A percentile compares a stretch with the other conserved stretches of the same genome.
phyloP scores from a whole-genome alignment of 2,888 invertebrate species.

The Bursaphelenchus okinawaensis region DNA sequence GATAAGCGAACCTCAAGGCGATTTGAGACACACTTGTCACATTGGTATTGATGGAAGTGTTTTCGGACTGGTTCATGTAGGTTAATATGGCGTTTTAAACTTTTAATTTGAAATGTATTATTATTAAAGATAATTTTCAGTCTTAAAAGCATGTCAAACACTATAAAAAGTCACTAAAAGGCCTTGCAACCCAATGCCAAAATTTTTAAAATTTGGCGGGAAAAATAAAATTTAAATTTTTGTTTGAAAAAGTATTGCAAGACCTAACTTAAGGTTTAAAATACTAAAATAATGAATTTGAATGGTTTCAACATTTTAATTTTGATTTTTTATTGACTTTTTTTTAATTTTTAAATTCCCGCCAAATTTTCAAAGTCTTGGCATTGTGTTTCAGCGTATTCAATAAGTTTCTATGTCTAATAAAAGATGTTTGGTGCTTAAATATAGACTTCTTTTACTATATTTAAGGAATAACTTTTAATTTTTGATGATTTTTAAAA shows the following conservation, averaged over 20 bases:
- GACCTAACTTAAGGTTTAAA: neutral
- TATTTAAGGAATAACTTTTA: neutral
- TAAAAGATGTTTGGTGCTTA: neutral
- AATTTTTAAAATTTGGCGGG: neutral
- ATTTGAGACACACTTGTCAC: conserved; percentile 89
- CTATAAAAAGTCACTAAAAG: no score
- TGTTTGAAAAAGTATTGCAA: neutral
- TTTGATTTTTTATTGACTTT: neutral
- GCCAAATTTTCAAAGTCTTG: no score
- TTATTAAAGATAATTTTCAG: no score
- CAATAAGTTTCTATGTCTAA: neutral
- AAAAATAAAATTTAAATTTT: neutral
- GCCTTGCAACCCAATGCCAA: neutral
- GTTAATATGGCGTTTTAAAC: conserved; percentile 21
- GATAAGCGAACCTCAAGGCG: conserved; percentile 94
- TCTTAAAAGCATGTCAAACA: no score
- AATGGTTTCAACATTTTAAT: neutral
- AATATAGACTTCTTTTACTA: neutral
- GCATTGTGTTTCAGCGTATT: no score
- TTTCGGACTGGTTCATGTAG: conserved; percentile 78
- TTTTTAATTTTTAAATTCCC: neutral
- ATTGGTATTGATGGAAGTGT: conserved; percentile 93
- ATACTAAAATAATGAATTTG: neutral
- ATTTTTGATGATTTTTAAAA: neutral
- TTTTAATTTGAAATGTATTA: no score